phyloP scores from a whole-genome alignment of 2,888 invertebrate genomes.

The Maniola hyperantus region DNA sequence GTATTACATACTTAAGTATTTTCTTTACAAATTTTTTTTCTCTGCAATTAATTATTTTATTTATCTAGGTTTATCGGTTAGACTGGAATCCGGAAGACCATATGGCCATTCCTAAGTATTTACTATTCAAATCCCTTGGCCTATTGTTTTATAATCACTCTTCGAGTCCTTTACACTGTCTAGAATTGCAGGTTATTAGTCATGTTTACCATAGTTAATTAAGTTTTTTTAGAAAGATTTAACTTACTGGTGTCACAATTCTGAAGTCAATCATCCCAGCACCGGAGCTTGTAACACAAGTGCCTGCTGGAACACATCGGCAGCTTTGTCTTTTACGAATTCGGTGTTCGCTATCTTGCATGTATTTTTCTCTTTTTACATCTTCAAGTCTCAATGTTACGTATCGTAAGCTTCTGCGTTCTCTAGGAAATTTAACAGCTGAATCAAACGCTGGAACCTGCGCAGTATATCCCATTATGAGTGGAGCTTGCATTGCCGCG shows the following conservation, averaged over 20 bases:
- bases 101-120: too few species aligned
- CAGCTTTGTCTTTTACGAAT: conserved; percentile 71
- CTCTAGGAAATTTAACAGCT: conserved; percentile 70
- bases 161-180: too few species aligned
- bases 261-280: conserved; percentile 84
- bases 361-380: conserved; percentile 25
- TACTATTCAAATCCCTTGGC: too few species aligned
- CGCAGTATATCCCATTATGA: conserved; percentile 61
- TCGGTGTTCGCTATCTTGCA: conserved; percentile 48
- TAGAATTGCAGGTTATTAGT: neutral
- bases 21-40: too few species aligned
- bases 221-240: neutral
- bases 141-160: too few species aligned
- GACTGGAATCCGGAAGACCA: too few species aligned
- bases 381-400: conserved; percentile 24
- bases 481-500: conserved; percentile 56
- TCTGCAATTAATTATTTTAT: too few species aligned
- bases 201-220: neutral
- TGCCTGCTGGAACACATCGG: conserved; percentile 65
- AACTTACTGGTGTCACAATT: conserved; percentile 83
- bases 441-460: conserved; percentile 60
- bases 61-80: too few species aligned
- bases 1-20: too few species aligned
- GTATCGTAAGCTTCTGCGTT: conserved; percentile 53
- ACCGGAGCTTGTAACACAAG: conserved; percentile 67